phyloP scores from a whole-genome alignment of 2,888 invertebrate species.

The Leucania comma region DNA sequence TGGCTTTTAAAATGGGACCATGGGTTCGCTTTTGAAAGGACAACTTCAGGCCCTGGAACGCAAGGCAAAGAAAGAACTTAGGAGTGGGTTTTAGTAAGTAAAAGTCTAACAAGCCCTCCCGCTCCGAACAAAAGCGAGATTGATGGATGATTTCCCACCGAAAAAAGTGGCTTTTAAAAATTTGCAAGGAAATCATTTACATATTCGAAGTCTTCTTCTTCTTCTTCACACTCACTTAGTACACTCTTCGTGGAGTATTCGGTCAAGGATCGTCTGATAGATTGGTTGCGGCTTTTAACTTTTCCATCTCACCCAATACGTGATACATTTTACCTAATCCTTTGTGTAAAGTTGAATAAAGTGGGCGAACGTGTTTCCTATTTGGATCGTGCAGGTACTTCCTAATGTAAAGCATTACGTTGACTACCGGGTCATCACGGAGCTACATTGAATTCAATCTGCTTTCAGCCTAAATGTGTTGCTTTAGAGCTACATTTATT shows the following conservation, averaged over 20 bases:
- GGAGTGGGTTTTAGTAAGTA: no score
- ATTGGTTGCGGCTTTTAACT: background rate
- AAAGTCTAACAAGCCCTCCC: no score
- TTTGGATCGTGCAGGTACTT: background rate
- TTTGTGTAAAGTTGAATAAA: slow-evolving; percentile 4
- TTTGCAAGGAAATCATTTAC: background rate
- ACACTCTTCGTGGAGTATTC: background rate
- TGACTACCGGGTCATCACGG: background rate
- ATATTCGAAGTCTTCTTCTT: background rate
- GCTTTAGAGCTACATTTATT: slow-evolving; percentile 28
- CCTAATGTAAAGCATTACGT: background rate
- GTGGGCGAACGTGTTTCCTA: background rate
- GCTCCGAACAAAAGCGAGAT: no score
- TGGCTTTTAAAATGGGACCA: no score
- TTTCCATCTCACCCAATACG: background rate
- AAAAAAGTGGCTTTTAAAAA: no score
- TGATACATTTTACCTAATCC: background rate
- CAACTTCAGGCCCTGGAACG: no score
- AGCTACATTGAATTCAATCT: background rate
- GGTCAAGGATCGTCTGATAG: background rate
- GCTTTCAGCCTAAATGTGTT: slow-evolving; percentile 6
- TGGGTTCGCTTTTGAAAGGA: no score
- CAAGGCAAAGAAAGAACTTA: no score
- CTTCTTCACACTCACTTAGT: no score
- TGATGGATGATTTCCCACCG: no score